Evolutionary conservation across 1,140 invertebrate genomes (phyloP).

Genomic region (Drosophila tropicalis): DNA sequence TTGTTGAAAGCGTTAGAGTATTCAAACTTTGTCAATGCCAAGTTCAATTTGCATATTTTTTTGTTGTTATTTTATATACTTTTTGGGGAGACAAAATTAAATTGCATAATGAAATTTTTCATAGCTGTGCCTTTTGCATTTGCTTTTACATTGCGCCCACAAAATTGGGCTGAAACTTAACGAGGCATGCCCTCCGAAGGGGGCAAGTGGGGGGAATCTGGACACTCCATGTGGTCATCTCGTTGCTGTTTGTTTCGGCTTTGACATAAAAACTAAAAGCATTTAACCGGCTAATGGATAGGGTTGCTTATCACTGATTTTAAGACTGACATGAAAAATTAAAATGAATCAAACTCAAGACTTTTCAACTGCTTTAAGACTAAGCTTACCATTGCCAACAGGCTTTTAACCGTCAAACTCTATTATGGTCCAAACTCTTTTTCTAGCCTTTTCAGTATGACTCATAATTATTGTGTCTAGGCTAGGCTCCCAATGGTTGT

Average conservation of each 20-base stretch:
- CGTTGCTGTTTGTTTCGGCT: background rate
- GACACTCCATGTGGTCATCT: slow-evolving; percentile 5
- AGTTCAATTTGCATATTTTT: background rate
- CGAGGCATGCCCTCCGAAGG: slow-evolving; percentile 7
- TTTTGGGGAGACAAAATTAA: slow-evolving; percentile 29
- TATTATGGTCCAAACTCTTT: no score
- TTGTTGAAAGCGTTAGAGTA: background rate
- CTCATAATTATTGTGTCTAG: no score
- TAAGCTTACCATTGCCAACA: no score
- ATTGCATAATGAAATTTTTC: slow-evolving; percentile 40
- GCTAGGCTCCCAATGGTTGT: no score
- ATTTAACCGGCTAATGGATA: no score
- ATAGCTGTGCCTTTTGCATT: slow-evolving; percentile 16
- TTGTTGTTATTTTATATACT: slow-evolving; percentile 19
- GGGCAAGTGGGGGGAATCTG: background rate
- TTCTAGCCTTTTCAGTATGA: no score
- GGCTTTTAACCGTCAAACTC: no score
- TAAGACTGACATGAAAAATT: no score
- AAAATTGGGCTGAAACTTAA: slow-evolving; percentile 14
- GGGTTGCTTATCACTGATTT: no score
- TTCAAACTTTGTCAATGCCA: background rate
- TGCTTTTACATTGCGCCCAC: slow-evolving; percentile 13
- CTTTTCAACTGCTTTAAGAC: no score
- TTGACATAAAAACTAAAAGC: no score
- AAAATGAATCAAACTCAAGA: no score